These are phyloP conservation scores for Aotus griseimembra DNA, from an alignment of 2,797 vertebrate genomes.

Conservation along the genomic window DNA sequence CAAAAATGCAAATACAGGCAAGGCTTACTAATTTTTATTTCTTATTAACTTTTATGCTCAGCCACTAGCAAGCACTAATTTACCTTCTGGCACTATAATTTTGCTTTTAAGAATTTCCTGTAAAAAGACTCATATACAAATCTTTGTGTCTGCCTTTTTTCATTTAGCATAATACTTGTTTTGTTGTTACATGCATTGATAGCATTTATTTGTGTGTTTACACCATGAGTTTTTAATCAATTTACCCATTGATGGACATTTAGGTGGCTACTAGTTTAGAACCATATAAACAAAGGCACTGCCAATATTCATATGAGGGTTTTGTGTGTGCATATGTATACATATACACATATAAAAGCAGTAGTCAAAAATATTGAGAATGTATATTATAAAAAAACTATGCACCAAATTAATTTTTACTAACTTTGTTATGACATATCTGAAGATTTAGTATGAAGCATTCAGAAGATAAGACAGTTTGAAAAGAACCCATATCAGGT, in stretches of 20 bases:
- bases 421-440: neutral
- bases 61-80: neutral
- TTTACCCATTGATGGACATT: neutral
- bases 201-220: neutral
- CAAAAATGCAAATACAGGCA: neutral
- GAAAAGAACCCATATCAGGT: neutral
- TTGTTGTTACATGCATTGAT: neutral
- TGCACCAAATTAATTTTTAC: neutral
- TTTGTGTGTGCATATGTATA: neutral
- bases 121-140: neutral
- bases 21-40: neutral
- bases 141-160: neutral
- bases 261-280: neutral
- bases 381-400: neutral
- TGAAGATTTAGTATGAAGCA: neutral
- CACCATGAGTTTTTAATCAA: neutral
- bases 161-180: neutral
- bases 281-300: neutral
- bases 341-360: neutral
- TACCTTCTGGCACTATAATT: neutral
- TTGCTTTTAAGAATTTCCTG: neutral
- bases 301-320: neutral
- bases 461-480: neutral
- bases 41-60: neutral
- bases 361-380: neutral